Evolutionary conservation across 2,888 invertebrate genomes (phyloP).

Genomic region (Eudasyphora cyanicolor): DNA sequence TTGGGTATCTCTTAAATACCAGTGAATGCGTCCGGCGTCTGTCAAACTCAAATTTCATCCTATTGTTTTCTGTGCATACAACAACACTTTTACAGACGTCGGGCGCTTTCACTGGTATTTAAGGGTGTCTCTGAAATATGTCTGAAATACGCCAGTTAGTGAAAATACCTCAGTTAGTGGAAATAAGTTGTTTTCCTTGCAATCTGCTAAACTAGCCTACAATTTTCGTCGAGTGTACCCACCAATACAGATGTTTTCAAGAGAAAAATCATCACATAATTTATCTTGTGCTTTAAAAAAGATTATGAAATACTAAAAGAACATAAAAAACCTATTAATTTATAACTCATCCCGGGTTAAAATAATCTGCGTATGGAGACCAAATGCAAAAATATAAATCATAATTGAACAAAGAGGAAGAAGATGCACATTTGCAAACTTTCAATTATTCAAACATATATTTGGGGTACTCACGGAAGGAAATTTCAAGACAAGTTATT

Average conservation of each 20-base stretch:
- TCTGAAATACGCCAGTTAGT: too few relatives aligned
- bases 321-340: constrained; percentile 57
- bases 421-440: background rate
- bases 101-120: too few relatives aligned
- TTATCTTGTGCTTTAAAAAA: constrained; percentile 62
- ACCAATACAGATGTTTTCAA: constrained; percentile 4
- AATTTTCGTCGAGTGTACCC: background rate
- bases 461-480: background rate
- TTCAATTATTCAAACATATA: background rate
- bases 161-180: too few relatives aligned
- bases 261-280: constrained; percentile 64
- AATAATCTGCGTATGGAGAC: constrained; percentile 24
- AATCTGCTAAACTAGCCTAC: background rate
- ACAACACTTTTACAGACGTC: too few relatives aligned
- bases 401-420: constrained; percentile 45
- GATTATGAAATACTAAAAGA: constrained; percentile 60
- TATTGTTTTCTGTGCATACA: too few relatives aligned
- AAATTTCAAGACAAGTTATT: too few relatives aligned
- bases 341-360: constrained; percentile 38
- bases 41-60: too few relatives aligned
- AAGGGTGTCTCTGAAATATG: too few relatives aligned
- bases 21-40: too few relatives aligned
- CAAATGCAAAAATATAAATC: constrained; percentile 55
- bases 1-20: too few relatives aligned
- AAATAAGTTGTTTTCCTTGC: background rate